Base-by-base conservation (phyloP, 2,113 vertebrate species). In the Pelmatolapia mariae region DNA sequence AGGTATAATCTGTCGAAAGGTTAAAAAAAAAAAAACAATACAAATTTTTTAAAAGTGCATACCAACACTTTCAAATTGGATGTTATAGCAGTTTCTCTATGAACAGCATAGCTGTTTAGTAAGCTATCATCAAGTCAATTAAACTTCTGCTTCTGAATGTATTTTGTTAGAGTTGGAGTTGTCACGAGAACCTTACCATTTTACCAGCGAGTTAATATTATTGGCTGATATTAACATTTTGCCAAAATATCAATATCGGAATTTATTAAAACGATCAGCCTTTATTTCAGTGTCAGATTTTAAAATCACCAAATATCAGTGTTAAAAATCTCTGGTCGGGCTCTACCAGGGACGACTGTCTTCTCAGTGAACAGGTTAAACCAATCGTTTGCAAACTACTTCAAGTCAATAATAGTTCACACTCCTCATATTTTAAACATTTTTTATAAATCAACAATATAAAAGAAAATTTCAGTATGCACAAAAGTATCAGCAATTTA, bases 191-290 rank as follows among this genome's bases (percentile, higher is more conserved):
- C 22, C 68, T 18, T 40, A 26, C 8, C 8, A 1, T 5, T 68
- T 40, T 68, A 68, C 19, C 63, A 22, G 63, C 1, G 2, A 22
- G 19, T 40, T 40, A 1, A 45, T 26, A 45, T 73, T 45, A 45
- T 73, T 45, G 22, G 38, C 1, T 13, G 5, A 45, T 45, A 73
- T 73, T 73, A 43, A 15, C 13, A 45, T 16, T 73, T 43, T 73
- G 5, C n/a, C 0, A 0, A 73, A 45, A 24, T 73, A 45, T 45
- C 1, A 0, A 43, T 10, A 45, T 73, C 0, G 5, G 3, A 15
- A 45, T 73, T 73, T 7, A 0, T 43, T 40, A 38, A 38, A 68
- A 38, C 3, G 10, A 33, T 63, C 59, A 36, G 16, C 59, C 1
- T 0, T 33, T 66, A 38, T 66, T 38, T 66, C 61, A 66, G 3